Evolutionary conservation across 2,113 vertebrate genomes (phyloP), one percentile per base, ranked within the genome.

Genomic region (Suncus etruscus): DNA sequence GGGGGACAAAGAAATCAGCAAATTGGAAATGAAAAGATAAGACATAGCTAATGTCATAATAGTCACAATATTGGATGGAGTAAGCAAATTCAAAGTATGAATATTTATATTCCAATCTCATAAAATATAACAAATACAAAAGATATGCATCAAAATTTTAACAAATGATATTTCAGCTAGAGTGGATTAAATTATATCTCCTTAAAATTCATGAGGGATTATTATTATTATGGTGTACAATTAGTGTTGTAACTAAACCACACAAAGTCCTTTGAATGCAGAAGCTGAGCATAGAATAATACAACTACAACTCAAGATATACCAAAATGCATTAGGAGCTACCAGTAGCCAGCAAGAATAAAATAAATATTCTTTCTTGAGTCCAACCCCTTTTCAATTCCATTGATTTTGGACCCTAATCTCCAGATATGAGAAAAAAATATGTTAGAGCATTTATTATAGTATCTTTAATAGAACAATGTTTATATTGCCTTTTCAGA

Each of bases 101-200:
- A 32, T 20, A 63, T 14, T 29, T 86, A 93, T 39, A 85, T 25
- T 8, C 1, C 2, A 82, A 68, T 68, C 91, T 91, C 20, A 61
- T 79, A 86, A 88, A 25, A 61, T 1, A 48, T 32, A 47, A 18
- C 39, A 61, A 90, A 91, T 84, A 78, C 54, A 27, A 88, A 87
- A 80, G 6, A 58, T 10, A 3, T 50, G 1, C 1, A 70, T 80
- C 16, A 65, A 89, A 83, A 83, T 65, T 47, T 32, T 31, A 68
- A 50, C 11, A 76, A 78, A 68, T n/a, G 24, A 32, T 6, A 82
- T 25, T 89, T 88, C 39, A 89, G 15, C 15, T 91, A 29, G 22
- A 86, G 11, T 29, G 18, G 0, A 8, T 76, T 80, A 29, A 88
- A 88, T 27, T 2, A 31, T 11, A 0, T 77, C 51, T 8, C 45